phyloP scores from a whole-genome alignment of 2,113 vertebrate genomes.

The Bubo blakistoni region DNA sequence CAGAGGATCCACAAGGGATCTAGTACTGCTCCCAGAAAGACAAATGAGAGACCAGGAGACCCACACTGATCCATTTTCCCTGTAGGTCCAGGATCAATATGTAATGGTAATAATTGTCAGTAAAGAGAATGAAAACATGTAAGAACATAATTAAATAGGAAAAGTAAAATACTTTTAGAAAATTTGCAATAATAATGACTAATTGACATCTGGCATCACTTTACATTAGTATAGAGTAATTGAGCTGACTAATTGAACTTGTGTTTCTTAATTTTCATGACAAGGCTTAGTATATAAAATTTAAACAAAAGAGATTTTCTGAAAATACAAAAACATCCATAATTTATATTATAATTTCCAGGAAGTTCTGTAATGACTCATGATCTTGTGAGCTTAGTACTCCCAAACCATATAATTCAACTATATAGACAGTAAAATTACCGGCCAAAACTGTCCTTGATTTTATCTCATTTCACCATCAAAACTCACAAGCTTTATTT shows the following conservation, averaged over 20 bases:
- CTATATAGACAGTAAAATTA: not conserved
- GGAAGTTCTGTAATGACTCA: constrained; percentile 19
- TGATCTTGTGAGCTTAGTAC: not conserved
- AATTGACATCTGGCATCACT: constrained; percentile 37
- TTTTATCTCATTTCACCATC: not conserved
- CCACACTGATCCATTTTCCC: not conserved
- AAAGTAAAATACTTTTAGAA: constrained; percentile 13
- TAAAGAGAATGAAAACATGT: not conserved
- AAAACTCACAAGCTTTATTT: not conserved
- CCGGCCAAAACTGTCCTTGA: not conserved
- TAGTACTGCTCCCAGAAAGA: not conserved
- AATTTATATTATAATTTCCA: constrained; percentile 7
- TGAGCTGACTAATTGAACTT: constrained; percentile 20
- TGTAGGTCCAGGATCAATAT: not conserved
- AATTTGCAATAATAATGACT: not conserved
- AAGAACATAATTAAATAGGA: constrained; percentile 14
- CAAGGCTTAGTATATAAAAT: not conserved
- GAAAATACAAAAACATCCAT: not conserved
- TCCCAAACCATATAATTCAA: not conserved
- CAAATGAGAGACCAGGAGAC: not conserved
- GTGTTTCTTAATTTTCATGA: constrained; percentile 30
- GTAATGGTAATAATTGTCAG: not conserved
- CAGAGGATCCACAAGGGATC: not conserved
- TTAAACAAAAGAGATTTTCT: not conserved
- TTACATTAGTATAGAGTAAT: not conserved